A percentile compares a stretch with the other conserved stretches of the same genome.
Conservation (phyloP, 2,888 invertebrate genomes). For the Steinernema scapterisci region DNA sequence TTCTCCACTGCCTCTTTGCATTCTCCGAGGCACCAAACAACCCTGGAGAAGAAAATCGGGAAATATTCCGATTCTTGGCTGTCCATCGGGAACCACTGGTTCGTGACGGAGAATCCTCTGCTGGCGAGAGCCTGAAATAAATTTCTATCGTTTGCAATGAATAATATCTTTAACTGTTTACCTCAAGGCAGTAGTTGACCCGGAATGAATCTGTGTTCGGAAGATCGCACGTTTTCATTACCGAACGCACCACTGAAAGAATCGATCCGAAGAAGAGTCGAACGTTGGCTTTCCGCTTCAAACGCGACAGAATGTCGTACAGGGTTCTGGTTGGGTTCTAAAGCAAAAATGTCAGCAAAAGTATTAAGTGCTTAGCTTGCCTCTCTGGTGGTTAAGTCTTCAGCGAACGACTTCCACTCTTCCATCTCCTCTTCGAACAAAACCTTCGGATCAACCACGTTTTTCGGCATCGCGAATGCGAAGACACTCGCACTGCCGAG, state of each 20-base stretch:
- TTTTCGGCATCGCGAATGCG: constrained; percentile 20
- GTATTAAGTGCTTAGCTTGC: not conserved
- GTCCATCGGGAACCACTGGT: constrained; percentile 46
- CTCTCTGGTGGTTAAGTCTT: constrained; percentile 3
- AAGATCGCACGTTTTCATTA: constrained; percentile 35
- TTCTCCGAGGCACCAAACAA: constrained; percentile 39
- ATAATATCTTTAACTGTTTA: constrained; percentile 2
- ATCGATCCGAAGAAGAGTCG: constrained; percentile 46
- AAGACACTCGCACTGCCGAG: not conserved
- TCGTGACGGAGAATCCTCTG: constrained; percentile 51
- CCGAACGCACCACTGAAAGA: constrained; percentile 39
- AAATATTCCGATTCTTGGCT: not conserved
- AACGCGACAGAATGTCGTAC: constrained; percentile 7
- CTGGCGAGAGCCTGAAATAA: constrained; percentile 49
- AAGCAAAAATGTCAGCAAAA: not conserved
- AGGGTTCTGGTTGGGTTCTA: constrained; percentile 8
- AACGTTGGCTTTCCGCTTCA: constrained; percentile 8
- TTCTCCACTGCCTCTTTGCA: constrained; percentile 51
- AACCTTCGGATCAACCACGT: constrained; percentile 4
- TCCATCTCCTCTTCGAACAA: constrained; percentile 11
- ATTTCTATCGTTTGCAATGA: not conserved
- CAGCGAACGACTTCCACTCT: constrained; percentile 21
- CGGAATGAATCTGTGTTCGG: constrained; percentile 47
- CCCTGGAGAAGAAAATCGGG: constrained; percentile 39
- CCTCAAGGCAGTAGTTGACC: constrained; percentile 50